Conservation (phyloP, 2,888 invertebrate species). For the Dryadula phaetusa region DNA sequence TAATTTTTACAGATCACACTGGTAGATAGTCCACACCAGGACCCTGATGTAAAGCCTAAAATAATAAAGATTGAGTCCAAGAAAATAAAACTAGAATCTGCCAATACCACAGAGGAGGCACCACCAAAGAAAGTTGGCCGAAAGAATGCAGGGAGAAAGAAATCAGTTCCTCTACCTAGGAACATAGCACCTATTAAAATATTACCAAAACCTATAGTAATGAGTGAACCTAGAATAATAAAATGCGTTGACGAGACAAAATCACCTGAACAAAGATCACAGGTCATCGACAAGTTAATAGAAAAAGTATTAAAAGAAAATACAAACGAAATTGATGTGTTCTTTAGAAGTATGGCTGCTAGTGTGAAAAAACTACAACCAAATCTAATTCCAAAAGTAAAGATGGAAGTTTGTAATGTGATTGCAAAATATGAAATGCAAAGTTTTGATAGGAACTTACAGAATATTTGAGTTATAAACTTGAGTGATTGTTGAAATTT, state of each 20-base stretch:
- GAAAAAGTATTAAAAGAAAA: conserved; percentile 77
- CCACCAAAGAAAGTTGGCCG: conserved; percentile 66
- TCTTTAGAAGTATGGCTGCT: conserved; percentile 80
- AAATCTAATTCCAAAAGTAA: conserved; percentile 78
- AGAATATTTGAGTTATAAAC: conserved; percentile 35
- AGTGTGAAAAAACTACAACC: conserved; percentile 80
- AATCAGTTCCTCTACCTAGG: conserved; percentile 62
- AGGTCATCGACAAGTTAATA: conserved; percentile 73
- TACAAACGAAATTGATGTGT: conserved; percentile 79
- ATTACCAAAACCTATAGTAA: conserved; percentile 71
- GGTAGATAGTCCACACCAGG: conserved; percentile 65
- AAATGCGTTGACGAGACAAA: conserved; percentile 71
- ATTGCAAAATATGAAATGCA: conserved; percentile 82
- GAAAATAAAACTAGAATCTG: conserved; percentile 60
- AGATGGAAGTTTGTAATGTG: conserved; percentile 81
- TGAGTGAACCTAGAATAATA: conserved; percentile 69
- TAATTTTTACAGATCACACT: conserved; percentile 72
- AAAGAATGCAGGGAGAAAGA: conserved; percentile 68
- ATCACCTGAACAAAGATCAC: conserved; percentile 63
- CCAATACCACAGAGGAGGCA: conserved; percentile 51
- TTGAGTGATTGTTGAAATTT: conserved; percentile 8
- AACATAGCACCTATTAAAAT: conserved; percentile 74
- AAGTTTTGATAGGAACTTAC: conserved; percentile 68
- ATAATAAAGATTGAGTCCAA: conserved; percentile 54
- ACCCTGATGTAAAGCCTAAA: conserved; percentile 51